Evolutionary conservation across 2,113 vertebrate genomes (phyloP).

Genomic region (Hippocampus barbouri): DNA sequence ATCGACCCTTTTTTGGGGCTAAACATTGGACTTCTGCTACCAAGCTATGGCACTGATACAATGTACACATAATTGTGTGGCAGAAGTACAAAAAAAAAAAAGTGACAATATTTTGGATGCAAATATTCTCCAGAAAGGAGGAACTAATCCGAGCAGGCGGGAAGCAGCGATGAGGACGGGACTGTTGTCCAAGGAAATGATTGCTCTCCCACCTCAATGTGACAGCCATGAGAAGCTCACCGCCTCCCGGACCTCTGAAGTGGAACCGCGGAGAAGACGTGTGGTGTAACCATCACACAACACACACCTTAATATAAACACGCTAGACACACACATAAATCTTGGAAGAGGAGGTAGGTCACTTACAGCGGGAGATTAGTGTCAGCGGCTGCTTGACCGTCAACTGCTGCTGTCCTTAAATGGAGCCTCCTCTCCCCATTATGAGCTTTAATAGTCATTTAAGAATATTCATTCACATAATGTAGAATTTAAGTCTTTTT

Average conservation of each 20-base stretch:
- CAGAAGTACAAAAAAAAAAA: slow-evolving; percentile 46
- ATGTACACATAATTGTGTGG: slow-evolving; percentile 27
- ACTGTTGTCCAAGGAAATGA: slow-evolving; percentile 69
- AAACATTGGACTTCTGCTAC: background rate
- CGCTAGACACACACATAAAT: slow-evolving; percentile 35
- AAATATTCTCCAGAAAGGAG: slow-evolving; percentile 62
- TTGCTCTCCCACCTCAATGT: slow-evolving; percentile 69
- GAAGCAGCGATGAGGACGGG: slow-evolving; percentile 61
- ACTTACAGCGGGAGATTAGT: slow-evolving; percentile 66
- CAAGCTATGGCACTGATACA: slow-evolving; percentile 33
- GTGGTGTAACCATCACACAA: slow-evolving; percentile 38
- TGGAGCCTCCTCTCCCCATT: slow-evolving; percentile 32
- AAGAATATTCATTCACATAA: background rate
- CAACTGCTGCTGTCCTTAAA: slow-evolving; percentile 44
- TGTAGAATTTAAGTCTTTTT: background rate
- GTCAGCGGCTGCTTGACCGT: slow-evolving; percentile 59
- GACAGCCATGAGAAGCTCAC: slow-evolving; percentile 74
- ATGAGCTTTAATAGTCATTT: slow-evolving; percentile 19
- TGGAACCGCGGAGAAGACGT: slow-evolving; percentile 65
- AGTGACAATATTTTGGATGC: slow-evolving; percentile 59
- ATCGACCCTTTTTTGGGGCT: background rate
- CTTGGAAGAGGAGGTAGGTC: slow-evolving; percentile 56
- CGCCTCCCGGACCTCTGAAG: slow-evolving; percentile 62
- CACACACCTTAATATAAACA: slow-evolving; percentile 32
- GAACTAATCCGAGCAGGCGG: slow-evolving; percentile 69